phyloP scores from a whole-genome alignment of 2,797 vertebrate species.

The Buphagus erythrorhynchus region DNA sequence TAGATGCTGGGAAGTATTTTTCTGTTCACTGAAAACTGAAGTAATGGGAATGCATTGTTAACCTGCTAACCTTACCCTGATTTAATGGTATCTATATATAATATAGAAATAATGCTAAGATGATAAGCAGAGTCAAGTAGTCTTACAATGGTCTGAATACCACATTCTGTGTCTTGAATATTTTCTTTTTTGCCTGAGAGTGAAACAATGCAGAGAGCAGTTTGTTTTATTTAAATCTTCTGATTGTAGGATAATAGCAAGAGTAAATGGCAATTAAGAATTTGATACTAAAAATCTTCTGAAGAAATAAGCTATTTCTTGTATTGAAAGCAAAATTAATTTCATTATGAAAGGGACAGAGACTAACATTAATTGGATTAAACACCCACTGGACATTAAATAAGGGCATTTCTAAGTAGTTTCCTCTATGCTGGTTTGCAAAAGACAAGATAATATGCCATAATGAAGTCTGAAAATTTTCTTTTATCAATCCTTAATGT shows the following conservation, averaged over 20 bases:
- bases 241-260: not conserved
- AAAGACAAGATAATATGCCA: not conserved
- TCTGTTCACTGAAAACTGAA: not conserved
- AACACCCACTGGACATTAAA: not conserved
- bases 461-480: not conserved
- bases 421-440: not conserved
- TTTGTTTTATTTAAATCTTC: not conserved
- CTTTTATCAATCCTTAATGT: not conserved
- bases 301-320: not conserved
- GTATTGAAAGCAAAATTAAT: not conserved
- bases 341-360: not conserved
- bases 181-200: not conserved
- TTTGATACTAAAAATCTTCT: not conserved
- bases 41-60: not conserved
- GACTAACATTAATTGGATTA: not conserved
- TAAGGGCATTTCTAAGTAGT: not conserved
- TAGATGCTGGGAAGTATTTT: not conserved
- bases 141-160: not conserved
- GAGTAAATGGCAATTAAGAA: conserved; percentile 16
- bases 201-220: not conserved
- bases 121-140: conserved; percentile 15
- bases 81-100: not conserved
- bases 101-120: conserved; percentile 18
- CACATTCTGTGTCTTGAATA: not conserved
- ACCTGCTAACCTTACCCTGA: not conserved